Evolutionary conservation across 2,113 vertebrate genomes (phyloP), one percentile per base, ranked within the genome.

Genomic region (Nesospiza acunhae): DNA sequence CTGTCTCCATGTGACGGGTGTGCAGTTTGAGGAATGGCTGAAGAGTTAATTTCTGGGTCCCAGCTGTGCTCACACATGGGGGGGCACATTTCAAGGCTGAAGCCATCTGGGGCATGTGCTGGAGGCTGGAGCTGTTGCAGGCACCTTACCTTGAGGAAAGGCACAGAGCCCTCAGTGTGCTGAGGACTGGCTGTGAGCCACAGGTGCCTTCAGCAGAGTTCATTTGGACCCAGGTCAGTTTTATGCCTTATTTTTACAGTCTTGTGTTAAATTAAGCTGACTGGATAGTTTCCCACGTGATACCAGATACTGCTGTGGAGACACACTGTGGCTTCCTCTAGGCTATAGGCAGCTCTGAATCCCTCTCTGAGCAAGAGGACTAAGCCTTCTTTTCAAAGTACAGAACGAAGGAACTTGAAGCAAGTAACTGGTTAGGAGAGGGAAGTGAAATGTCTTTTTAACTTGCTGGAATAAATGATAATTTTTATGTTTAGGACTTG

Each of bases 21-120:
- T 53, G 69, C 26, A 37, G 0, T n/a, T 21, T 44, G 56, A 44
- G 44, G 26, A 47, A 5, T 30, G 46, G 14, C 10, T 60, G 44
- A 14, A 53, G 7, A 9, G 50, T 44, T 85, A 0, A 7, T n/a
- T 62, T 58, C 60, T 62, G 86, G 7, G 16, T 84, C n/a, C 18
- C 26, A 47, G 27, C 23, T 84, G 23, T 44, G 50, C 13, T 84
- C 9, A 3, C 22, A 13, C 28, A 4, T 1, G 12, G 28, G 6
- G 10, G 7, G 26, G 1, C 33, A 52, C 18, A 16, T 27, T 15
- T 28, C 7, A 2, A 3, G 55, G 50, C 52, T 56, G 78, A 35
- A 41, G n/a, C 28, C 3, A 0, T 22, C 1, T 56, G 64, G 30
- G 42, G 5, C 0, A 0, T 8, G 18, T 27, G 28, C 27, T 39